Percentiles rank a stretch among this genome's conserved stretches.
Conservation (phyloP, 2,888 invertebrate species). For the Lasioglossum figueresi region DNA sequence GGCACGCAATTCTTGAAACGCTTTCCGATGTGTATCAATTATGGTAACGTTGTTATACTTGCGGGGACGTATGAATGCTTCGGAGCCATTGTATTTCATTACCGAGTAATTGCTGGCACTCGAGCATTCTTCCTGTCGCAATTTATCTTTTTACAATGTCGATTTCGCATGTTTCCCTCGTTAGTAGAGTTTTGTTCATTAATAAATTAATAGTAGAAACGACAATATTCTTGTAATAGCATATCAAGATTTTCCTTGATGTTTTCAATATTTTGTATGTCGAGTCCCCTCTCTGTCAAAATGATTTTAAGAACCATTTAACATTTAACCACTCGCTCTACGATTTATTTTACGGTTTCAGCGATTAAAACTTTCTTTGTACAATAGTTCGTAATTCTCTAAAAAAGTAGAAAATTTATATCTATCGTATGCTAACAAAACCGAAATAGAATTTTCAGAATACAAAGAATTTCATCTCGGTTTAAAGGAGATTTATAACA, state of each 20-base stretch:
- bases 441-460: no score
- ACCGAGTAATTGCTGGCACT: neutral
- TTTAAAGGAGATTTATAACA: no score
- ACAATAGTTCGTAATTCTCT: no score
- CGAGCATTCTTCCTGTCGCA: neutral
- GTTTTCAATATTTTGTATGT: no score
- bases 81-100: neutral
- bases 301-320: no score
- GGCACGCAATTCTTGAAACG: neutral
- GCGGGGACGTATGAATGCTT: neutral
- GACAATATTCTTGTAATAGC: neutral
- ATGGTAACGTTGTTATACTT: neutral
- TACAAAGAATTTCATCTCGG: no score
- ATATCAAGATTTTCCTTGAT: neutral
- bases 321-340: no score
- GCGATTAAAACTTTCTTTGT: no score
- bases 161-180: neutral
- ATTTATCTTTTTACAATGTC: neutral
- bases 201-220: neutral
- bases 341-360: no score
- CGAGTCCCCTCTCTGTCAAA: no score
- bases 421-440: no score
- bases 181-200: neutral
- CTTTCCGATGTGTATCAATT: neutral
- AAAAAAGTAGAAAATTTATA: no score